These are phyloP conservation scores for Andrena camellia DNA, from an alignment of 2,888 invertebrate species.

Conservation along the genomic window DNA sequence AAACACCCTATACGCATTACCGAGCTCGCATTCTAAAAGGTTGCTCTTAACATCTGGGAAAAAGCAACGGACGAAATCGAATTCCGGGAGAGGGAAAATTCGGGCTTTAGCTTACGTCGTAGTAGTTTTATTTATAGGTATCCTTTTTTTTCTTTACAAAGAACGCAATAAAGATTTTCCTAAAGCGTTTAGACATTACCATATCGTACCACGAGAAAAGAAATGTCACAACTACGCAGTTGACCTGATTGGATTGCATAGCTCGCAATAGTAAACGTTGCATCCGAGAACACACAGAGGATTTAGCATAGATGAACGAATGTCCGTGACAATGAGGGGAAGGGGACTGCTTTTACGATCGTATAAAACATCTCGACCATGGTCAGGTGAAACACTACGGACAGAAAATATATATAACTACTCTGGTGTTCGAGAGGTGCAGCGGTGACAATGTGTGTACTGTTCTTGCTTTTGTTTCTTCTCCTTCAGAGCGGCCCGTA, in stretches of 20 bases:
- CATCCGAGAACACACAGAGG: conserved; percentile 28
- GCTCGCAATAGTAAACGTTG: conserved; percentile 26
- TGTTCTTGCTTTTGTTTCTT: neutral
- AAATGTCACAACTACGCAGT: conserved; percentile 28
- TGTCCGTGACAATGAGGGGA: neutral
- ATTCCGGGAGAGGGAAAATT: conserved; percentile 37
- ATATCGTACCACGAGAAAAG: conserved; percentile 53
- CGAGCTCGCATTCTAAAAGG: neutral
- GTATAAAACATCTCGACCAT: conserved; percentile 38
- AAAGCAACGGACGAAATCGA: conserved; percentile 6
- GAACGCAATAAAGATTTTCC: conserved; percentile 69
- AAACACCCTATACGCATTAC: conserved; percentile 11
- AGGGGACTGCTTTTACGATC: conserved; percentile 5
- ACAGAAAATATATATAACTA: conserved; percentile 51
- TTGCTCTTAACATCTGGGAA: neutral
- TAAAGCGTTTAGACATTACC: conserved; percentile 70
- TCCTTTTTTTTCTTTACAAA: conserved; percentile 72
- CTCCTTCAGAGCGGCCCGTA: neutral
- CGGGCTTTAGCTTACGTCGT: conserved; percentile 53
- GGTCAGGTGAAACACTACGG: conserved; percentile 35
- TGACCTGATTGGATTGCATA: conserved; percentile 33
- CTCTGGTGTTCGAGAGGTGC: conserved; percentile 51
- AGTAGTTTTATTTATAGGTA: conserved; percentile 66
- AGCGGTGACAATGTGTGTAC: conserved; percentile 7
- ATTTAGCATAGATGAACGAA: conserved; percentile 18